Percentiles rank a stretch among this genome's conserved stretches.
Conservation (phyloP, 2,113 vertebrate genomes). For the Regulus satrapa region DNA sequence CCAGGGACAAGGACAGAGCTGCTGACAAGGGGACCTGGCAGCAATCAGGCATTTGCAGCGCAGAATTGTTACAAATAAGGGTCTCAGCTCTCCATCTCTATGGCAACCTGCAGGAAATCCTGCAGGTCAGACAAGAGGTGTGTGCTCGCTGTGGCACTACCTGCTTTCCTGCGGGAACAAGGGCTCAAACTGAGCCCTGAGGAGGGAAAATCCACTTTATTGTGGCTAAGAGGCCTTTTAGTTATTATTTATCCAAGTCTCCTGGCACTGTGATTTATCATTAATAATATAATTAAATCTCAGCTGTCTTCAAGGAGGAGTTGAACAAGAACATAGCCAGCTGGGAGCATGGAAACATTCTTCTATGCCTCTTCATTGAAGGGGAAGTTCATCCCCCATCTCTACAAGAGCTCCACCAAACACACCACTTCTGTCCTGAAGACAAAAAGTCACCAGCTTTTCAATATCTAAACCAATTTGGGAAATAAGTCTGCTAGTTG, state of each 20-base stretch:
- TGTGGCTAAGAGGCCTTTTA: background rate
- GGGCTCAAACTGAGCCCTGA: background rate
- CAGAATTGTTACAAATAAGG: background rate
- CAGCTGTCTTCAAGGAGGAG: background rate
- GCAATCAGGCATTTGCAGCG: background rate
- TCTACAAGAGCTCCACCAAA: background rate
- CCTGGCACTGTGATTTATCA: background rate
- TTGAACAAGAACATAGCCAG: background rate
- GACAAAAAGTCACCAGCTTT: background rate
- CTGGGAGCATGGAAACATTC: background rate
- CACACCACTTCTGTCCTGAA: background rate
- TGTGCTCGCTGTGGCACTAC: background rate
- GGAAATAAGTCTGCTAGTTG: background rate
- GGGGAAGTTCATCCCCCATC: background rate
- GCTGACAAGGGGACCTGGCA: background rate
- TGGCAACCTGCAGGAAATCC: background rate
- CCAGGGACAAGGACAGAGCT: rapidly evolving
- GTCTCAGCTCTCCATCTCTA: background rate
- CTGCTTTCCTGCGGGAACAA: background rate
- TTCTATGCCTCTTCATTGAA: background rate
- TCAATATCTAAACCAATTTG: background rate
- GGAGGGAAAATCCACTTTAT: background rate
- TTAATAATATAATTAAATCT: background rate
- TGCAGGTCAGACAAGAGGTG: background rate
- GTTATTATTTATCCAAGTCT: background rate